Conservation (phyloP, 2,888 invertebrate genomes). For the Morpho deidamia region DNA sequence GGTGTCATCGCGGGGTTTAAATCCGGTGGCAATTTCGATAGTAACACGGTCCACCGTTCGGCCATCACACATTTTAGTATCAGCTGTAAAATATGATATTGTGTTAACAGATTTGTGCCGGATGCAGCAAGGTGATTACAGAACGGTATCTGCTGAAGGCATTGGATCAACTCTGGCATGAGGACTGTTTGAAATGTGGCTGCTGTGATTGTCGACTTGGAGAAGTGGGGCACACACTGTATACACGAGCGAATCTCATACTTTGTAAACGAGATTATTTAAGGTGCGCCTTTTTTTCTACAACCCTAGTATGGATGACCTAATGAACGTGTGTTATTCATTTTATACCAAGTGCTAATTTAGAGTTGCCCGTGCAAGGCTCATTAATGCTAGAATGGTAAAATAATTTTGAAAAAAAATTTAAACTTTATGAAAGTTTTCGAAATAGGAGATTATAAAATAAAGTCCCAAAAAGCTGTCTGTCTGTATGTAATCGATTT, state of each 20-base stretch:
- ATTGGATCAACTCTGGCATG: slow-evolving; percentile 97
- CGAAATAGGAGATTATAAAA: too few relatives aligned
- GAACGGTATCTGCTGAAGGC: slow-evolving; percentile 95
- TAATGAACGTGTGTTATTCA: neutral
- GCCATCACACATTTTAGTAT: too few relatives aligned
- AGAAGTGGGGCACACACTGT: slow-evolving; percentile 96
- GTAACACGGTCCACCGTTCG: too few relatives aligned
- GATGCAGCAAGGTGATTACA: slow-evolving; percentile 95
- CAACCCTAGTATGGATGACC: too few relatives aligned
- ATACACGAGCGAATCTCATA: slow-evolving; percentile 96
- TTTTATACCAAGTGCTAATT: neutral
- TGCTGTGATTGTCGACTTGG: slow-evolving; percentile 98
- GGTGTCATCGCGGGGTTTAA: too few relatives aligned
- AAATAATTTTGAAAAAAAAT: too few relatives aligned
- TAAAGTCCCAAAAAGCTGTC: too few relatives aligned
- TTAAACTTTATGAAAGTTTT: too few relatives aligned
- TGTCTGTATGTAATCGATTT: too few relatives aligned
- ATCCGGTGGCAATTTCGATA: too few relatives aligned
- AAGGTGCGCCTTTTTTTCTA: slow-evolving; percentile 74
- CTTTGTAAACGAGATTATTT: slow-evolving; percentile 97
- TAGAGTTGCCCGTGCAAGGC: neutral
- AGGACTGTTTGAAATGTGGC: slow-evolving; percentile 97
- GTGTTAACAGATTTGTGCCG: slow-evolving; percentile 87
- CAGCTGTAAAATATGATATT: neutral
- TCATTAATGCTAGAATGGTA: too few relatives aligned